Conservation (phyloP, 2,888 invertebrate species). For the Mamestra brassicae region DNA sequence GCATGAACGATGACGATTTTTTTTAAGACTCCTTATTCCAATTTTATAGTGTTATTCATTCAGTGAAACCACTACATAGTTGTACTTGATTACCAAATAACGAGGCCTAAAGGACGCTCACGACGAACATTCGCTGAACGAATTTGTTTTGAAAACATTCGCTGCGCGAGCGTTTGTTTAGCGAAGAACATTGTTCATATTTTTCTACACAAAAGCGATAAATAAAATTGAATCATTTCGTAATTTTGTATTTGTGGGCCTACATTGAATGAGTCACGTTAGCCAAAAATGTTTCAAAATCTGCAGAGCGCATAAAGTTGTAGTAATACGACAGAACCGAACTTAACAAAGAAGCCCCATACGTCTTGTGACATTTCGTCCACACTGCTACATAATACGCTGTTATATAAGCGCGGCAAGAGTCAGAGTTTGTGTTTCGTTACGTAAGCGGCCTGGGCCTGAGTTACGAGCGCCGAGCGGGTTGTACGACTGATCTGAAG, state of each 20-base stretch:
- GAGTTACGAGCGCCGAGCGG: constrained; percentile 74
- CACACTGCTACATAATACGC: constrained; percentile 77
- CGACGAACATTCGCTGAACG: not conserved
- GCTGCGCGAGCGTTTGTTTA: not conserved
- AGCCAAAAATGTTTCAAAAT: constrained; percentile 40
- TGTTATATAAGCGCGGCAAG: constrained; percentile 78
- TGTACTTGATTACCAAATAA: not conserved
- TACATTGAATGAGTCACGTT: not conserved
- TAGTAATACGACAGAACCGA: constrained; percentile 43
- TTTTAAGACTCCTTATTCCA: not conserved
- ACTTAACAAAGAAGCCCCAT: constrained; percentile 74
- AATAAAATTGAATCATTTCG: not conserved
- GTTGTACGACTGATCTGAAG: constrained; percentile 60
- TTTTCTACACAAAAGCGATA: not conserved
- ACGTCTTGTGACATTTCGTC: constrained; percentile 79
- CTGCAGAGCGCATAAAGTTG: constrained; percentile 28
- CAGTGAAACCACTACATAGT: not conserved
- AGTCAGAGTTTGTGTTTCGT: constrained; percentile 80
- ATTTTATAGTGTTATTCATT: constrained; percentile 7
- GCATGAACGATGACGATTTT: not conserved
- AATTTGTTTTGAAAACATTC: not conserved
- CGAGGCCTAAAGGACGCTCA: not conserved
- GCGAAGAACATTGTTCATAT: not conserved
- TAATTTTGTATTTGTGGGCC: not conserved
- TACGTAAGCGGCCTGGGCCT: constrained; percentile 76